Evolutionary conservation across 1,140 invertebrate genomes (phyloP), one percentile per base, ranked within the genome.

Genomic region (Dendrolimus kikuchii): DNA sequence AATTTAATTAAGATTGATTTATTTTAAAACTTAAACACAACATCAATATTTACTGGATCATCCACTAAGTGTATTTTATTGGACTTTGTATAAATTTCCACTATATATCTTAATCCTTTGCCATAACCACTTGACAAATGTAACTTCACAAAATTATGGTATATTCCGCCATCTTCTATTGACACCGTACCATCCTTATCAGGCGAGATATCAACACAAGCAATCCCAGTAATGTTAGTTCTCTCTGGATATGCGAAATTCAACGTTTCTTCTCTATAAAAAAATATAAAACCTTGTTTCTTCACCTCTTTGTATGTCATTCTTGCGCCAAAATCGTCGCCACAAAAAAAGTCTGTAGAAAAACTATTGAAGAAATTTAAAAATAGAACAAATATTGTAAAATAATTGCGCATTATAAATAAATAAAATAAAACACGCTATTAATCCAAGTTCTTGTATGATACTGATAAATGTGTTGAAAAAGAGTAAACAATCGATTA

Each of bases 161-260:
- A 53, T 37, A 73, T 49, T 36, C 70, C 70, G 38, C 67, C 70
- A 2, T 57, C 46, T 6, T 43, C 44, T 39, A 73, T 56, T 6
- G 6, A 54, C 43, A 53, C 55, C 5, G 41, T 56, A 38, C 59
- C 63, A 40, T 48, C 46, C 58, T 73, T 73, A 41, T 55, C 46
- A 4, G 59, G 59, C 23, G 66, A 62, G 4, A 64, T 38, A 49
- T 73, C 70, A 10, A 55, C 36, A 45, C 68, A 70, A 0, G 65
- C 60, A 10, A 73, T 73, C 6, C 67, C 70, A 6, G 62, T 66
- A 23, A 73, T 70, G 10, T 55, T 60, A 8, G 70, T 73, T 40
- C 67, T 62, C 5, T 50, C 40, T 6, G 71, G 68, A 62, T 68
- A 74, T 4, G 41, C n/a, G 10, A 71, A 62, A 7, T 44, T 5